phyloP scores from a whole-genome alignment of 2,797 vertebrate genomes.

The Hyperoplus immaculatus region DNA sequence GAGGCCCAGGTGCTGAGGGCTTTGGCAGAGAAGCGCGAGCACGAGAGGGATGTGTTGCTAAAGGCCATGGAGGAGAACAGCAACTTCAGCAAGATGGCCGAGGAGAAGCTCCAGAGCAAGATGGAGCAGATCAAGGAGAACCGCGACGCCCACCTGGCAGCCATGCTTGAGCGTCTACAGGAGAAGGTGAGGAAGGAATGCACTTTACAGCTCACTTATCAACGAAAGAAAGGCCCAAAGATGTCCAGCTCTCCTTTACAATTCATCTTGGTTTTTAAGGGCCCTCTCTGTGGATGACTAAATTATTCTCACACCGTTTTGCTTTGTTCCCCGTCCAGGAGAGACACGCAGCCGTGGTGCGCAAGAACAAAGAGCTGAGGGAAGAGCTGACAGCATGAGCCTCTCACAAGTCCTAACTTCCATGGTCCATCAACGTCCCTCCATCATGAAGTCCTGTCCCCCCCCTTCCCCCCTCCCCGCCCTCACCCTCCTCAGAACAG shows the following conservation, averaged over 20 bases:
- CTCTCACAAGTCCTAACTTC: conserved; percentile 58
- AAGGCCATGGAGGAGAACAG: conserved; percentile 98
- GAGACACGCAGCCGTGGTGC: conserved; percentile 92
- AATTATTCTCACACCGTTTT: background rate
- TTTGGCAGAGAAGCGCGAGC: conserved; percentile 94
- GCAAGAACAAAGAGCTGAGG: conserved; percentile 97
- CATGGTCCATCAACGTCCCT: conserved; percentile 54
- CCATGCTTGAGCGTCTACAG: conserved; percentile 92
- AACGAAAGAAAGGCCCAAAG: background rate
- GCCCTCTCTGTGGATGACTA: too few relatives aligned
- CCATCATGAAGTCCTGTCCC: conserved; percentile 42
- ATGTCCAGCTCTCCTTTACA: background rate
- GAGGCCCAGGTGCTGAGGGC: conserved; percentile 94
- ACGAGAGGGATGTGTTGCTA: conserved; percentile 94
- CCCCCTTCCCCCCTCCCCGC: conserved; percentile 28
- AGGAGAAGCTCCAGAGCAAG: conserved; percentile 96
- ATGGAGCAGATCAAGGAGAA: conserved; percentile 98
- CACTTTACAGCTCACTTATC: background rate
- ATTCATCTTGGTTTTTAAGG: too few relatives aligned
- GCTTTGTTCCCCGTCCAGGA: conserved; percentile 83
- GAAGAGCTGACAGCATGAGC: conserved; percentile 94
- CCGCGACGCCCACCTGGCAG: conserved; percentile 93
- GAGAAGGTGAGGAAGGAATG: conserved; percentile 87
- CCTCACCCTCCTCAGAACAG: conserved; percentile 63
- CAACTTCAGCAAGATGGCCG: conserved; percentile 97